phyloP scores from a whole-genome alignment of 2,113 vertebrate species.

The Tympanuchus pallidicinctus region DNA sequence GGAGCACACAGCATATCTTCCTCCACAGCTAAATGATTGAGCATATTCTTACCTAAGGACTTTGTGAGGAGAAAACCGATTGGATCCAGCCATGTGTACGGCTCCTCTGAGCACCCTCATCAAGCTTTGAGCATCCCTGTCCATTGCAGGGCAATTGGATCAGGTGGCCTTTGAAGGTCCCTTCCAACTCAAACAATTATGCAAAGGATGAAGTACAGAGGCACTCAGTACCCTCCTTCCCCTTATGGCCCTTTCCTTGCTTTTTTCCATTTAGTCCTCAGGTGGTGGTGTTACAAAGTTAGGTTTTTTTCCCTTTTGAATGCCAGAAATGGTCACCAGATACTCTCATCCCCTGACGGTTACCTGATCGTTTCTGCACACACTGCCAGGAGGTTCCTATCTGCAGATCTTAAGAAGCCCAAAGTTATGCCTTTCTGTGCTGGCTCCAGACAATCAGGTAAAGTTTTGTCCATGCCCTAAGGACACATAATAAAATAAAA shows the following conservation, averaged over 20 bases:
- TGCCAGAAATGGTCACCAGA: neutral
- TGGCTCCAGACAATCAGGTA: neutral
- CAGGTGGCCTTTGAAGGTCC: too few relatives aligned
- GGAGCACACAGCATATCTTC: rapidly evolving
- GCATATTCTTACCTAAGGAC: rapidly evolving
- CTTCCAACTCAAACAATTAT: too few relatives aligned
- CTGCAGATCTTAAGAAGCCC: neutral
- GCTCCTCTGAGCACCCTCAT: too few relatives aligned
- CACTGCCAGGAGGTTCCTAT: neutral
- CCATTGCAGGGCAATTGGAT: too few relatives aligned
- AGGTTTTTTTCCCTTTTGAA: neutral
- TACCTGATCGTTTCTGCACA: neutral
- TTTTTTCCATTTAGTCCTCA: neutral
- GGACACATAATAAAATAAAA: neutral
- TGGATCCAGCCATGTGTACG: rapidly evolving
- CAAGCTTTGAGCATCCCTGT: too few relatives aligned
- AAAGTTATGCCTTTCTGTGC: neutral
- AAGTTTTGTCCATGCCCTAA: neutral
- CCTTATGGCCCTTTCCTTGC: neutral
- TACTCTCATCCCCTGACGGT: neutral
- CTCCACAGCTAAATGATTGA: rapidly evolving
- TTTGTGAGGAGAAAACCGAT: neutral
- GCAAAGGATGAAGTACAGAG: neutral
- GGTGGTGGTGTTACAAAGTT: neutral
- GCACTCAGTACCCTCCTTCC: neutral